phyloP scores from a whole-genome alignment of 2,113 vertebrate genomes.

The Eidolon helvum region DNA sequence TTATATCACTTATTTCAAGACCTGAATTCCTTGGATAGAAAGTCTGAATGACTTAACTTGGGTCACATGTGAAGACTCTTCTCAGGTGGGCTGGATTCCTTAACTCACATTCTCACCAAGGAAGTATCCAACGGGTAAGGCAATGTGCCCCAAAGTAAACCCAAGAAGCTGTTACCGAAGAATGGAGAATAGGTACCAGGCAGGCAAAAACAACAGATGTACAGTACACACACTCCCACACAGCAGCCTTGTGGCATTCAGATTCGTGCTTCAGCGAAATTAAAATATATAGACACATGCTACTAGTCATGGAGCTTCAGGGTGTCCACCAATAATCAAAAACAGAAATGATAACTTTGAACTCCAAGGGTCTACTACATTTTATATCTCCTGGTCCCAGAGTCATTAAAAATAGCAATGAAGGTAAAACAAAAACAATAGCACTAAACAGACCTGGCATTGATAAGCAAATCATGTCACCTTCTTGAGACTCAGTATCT shows the following conservation, averaged over 20 bases:
- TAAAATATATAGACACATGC: not conserved
- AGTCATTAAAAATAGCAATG: not conserved
- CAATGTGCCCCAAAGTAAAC: not conserved
- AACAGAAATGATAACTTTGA: not conserved
- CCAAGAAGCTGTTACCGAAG: not conserved
- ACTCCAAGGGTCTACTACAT: not conserved
- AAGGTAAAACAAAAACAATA: not conserved
- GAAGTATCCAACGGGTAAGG: not conserved
- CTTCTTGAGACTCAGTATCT: not conserved
- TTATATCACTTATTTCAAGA: not conserved
- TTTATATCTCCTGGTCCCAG: not conserved
- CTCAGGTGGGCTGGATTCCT: not conserved
- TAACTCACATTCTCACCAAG: not conserved
- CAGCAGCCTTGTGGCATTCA: not conserved
- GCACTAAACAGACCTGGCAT: not conserved
- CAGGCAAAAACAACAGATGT: not conserved
- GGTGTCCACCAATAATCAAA: not conserved
- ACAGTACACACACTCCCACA: not conserved
- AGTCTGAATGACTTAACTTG: not conserved
- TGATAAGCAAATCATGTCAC: not conserved
- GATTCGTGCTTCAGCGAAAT: constrained; percentile 6
- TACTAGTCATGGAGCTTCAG: not conserved
- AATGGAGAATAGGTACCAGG: not conserved
- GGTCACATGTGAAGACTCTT: not conserved
- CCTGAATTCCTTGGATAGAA: not conserved